These are phyloP conservation scores for Scrobipalpa atriplicella DNA, from an alignment of 2,888 invertebrate species.

Conservation along the genomic window DNA sequence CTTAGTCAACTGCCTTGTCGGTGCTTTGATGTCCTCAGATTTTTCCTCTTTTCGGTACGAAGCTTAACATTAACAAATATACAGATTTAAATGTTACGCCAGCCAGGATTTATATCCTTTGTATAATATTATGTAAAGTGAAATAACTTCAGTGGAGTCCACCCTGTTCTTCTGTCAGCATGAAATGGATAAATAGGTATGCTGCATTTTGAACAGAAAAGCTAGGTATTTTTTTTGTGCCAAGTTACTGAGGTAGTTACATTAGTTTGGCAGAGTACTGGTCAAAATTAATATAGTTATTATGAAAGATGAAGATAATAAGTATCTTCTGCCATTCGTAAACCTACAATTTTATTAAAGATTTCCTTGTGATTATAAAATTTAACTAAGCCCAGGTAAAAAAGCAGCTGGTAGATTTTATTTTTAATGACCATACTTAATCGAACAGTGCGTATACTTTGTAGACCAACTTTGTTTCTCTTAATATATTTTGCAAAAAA, in stretches of 20 bases:
- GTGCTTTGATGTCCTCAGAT: background rate
- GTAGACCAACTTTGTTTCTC: background rate
- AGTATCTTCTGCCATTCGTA: too few relatives aligned
- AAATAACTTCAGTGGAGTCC: constrained; percentile 5
- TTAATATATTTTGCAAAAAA: background rate
- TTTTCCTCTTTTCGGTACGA: background rate
- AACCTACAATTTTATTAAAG: too few relatives aligned
- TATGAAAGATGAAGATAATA: too few relatives aligned
- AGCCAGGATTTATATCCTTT: constrained; percentile 27
- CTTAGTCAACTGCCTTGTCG: too few relatives aligned
- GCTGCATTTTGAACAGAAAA: background rate
- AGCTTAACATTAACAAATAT: constrained; percentile 24
- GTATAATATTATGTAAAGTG: constrained; percentile 26
- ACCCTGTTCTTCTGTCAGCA: background rate
- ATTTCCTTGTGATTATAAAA: too few relatives aligned
- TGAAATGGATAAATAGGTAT: background rate
- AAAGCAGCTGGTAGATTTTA: too few relatives aligned
- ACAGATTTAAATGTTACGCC: constrained; percentile 22
- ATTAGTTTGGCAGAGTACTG: too few relatives aligned
- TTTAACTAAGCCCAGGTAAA: too few relatives aligned
- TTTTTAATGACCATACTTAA: too few relatives aligned
- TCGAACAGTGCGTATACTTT: too few relatives aligned
- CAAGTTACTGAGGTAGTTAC: background rate
- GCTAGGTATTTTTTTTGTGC: background rate
- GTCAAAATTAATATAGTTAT: too few relatives aligned